Base-by-base conservation (phyloP, 2,888 invertebrate species). In the Temnothorax rugatulus region DNA sequence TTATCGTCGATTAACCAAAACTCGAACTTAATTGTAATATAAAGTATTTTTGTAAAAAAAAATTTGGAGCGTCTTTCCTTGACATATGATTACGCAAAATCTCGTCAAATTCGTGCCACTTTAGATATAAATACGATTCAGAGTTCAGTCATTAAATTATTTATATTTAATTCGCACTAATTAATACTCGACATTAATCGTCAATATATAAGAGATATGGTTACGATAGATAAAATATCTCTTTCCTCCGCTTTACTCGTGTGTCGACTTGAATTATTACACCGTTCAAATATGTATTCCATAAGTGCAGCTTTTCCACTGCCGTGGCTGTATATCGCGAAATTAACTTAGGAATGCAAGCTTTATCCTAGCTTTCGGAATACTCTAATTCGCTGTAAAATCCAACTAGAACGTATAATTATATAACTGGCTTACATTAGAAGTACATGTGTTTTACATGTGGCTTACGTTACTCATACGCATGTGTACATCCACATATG, bases 311-410 rank as follows among this genome's bases (percentile, higher is more conserved):
- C 57, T 59, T 59, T 44, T 44, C 18, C 18, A 15, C 8, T 44
- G 21, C 13, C 54, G 21, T 66, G 57, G 44, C 21, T 47, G 18
- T 34, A 44, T 57, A 59, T 79, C 73, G 71, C 4, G 44, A 57
- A 73, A 79, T 79, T 79, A 71, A 79, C 74, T 79, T 79, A 73
- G 79, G 9, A 73, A 73, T 73, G 73, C 79, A 34, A 73, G 74
- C n/a, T 73, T 79, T 71, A 79, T 21, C 57, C 79, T 21, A 34
- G 44, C n/a, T 59, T 57, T 71, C 34, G 57, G 69, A 79, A 79
- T 71, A 15, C 47, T 4, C 44, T 71, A 79, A 79, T 79, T 44
- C 44, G 34, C 5, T 29, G 44, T 71, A 79, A 79, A 71, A 79
- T 59, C 79, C 79, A 79, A 79, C 57, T 73, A 44, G 57, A 69